Evolutionary conservation across 2,888 invertebrate species (phyloP), one percentile per base, ranked within the genome.

Genomic region (Eueremaeus valkanovi): DNA sequence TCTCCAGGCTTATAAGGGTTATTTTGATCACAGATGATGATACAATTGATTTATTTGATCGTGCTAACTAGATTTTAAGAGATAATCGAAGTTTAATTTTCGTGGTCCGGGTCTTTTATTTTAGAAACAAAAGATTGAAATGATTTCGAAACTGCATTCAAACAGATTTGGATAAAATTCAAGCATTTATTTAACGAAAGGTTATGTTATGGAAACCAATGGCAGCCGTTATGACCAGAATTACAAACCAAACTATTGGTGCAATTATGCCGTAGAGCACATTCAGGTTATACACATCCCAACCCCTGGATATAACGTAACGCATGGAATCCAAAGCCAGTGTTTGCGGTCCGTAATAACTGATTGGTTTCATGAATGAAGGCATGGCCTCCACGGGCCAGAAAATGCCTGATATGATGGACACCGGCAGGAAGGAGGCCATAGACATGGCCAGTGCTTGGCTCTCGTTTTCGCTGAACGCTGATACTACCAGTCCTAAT

Each of bases 311-410:
- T 81, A 92, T 86, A 75, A 93, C 86, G 80, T 88, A 89, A 77
- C 93, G 85, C 73, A 93, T 85, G 0, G 92, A 89, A 77, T 88
- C 88, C 0, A 90, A 88, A 0, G 93, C 89, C 73, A 91, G 84
- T 0, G 94, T 94, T 82, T 92, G 90, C 0, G 94, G 94, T 3
- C 92, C 85, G 0, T 85, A 82, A 70, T 88, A 84, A 1, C 92
- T 90, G 61, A 92, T 88, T 82, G 88, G 85, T 82, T 90, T 87
- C 49, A 96, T 85, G 74, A 91, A 87, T 80, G 89, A 87, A 2
- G 95, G 95, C 92, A 95, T 95, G 76, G 93, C 93, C 83, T 95
- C 94, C 78, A 95, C 90, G 76, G 95, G 95, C 95, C 95, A 95
- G 82, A 95, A 93, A 51, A 95, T 94, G 75, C 95, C 95, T 76